These are phyloP conservation scores for Belgica antarctica DNA, from an alignment of 2,888 invertebrate species.

Conservation along the genomic window DNA sequence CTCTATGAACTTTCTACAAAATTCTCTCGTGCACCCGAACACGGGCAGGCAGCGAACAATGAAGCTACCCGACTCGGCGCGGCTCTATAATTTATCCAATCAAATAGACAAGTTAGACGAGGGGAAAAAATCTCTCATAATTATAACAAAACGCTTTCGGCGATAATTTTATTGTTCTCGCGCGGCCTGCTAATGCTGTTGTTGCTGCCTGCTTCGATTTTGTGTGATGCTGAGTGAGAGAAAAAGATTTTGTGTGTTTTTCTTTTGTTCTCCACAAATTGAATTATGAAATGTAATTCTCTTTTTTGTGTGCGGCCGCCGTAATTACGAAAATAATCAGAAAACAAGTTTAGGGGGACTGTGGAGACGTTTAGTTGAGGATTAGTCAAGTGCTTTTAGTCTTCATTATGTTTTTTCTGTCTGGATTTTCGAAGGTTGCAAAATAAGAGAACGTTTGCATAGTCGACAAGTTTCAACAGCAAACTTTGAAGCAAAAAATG, in stretches of 20 bases:
- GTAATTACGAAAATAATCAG: neutral
- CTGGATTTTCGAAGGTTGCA: no score
- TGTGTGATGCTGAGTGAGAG: neutral
- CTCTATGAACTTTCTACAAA: slow-evolving; percentile 6
- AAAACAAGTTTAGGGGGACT: no score
- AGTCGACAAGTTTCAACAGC: no score
- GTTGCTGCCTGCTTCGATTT: slow-evolving; percentile 3
- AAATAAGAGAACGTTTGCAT: no score
- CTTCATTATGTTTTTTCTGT: neutral
- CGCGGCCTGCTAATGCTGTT: no score
- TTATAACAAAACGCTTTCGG: slow-evolving; percentile 16
- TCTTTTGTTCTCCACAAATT: neutral
- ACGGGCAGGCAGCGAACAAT: neutral
- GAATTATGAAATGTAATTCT: neutral
- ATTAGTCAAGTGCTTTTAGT: no score
- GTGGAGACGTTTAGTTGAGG: no score
- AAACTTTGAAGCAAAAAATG: no score
- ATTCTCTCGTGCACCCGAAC: neutral
- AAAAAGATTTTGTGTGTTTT: neutral
- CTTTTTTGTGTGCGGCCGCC: neutral
- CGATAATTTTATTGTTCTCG: slow-evolving; percentile 22
- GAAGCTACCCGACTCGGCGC: neutral
- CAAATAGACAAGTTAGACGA: neutral
- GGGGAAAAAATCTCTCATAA: neutral
- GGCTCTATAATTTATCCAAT: slow-evolving; percentile 9